A percentile compares a stretch with the other conserved stretches of the same genome.
Evolutionary conservation across 2,797 vertebrate genomes (phyloP).

Genomic region (Crax fasciolata): DNA sequence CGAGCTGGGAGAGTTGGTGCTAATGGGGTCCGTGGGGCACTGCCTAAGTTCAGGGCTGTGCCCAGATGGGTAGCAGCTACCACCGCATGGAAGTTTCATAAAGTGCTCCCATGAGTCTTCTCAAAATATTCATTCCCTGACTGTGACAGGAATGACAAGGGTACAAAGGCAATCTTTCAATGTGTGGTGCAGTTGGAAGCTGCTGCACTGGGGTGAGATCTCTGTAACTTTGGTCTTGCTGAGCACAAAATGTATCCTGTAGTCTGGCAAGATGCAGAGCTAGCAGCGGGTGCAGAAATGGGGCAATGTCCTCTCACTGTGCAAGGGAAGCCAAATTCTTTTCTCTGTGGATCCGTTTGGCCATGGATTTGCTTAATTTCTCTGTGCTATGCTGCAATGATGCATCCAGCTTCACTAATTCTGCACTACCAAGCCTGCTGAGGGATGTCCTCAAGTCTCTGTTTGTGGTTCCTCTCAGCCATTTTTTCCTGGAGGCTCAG

Average conservation of each 20-base stretch:
- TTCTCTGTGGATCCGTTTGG: neutral
- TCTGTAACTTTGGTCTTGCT: neutral
- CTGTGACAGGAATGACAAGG: neutral
- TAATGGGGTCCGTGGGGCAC: neutral
- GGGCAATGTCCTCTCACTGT: neutral
- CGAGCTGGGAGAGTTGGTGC: neutral
- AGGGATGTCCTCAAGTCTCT: neutral
- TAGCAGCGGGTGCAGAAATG: neutral
- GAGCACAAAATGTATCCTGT: neutral
- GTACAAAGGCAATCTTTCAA: neutral
- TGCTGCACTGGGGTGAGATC: neutral
- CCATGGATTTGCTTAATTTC: neutral
- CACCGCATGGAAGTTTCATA: neutral
- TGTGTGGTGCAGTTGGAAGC: neutral
- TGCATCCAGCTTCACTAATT: neutral
- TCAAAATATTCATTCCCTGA: neutral
- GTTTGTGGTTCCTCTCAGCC: neutral
- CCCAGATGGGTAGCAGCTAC: neutral
- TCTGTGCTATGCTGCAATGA: neutral
- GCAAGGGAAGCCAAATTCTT: constrained; percentile 1
- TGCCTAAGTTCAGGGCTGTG: neutral
- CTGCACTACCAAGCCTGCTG: neutral
- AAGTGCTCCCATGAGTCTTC: neutral
- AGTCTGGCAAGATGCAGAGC: neutral
- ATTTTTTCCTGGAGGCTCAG: neutral